Evolutionary conservation across 2,113 vertebrate genomes (phyloP).

Genomic region (Notothenia rossii): DNA sequence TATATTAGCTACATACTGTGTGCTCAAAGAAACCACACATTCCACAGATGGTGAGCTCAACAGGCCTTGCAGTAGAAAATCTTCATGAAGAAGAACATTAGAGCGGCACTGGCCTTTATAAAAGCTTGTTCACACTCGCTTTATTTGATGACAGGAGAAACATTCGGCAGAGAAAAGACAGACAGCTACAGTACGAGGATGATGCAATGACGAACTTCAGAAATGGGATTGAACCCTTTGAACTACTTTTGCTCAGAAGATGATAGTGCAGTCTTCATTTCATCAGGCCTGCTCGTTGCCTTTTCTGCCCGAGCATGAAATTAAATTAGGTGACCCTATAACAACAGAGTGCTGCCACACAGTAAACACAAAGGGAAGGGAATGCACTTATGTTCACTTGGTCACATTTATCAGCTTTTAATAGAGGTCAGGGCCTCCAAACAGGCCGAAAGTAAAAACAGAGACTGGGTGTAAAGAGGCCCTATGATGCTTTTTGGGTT

Average conservation of each 20-base stretch:
- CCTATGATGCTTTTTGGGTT: no score
- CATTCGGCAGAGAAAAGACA: neutral
- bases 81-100: slow-evolving; percentile 21
- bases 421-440: slow-evolving; percentile 56
- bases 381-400: slow-evolving; percentile 41
- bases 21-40: neutral
- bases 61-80: slow-evolving; percentile 5
- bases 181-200: slow-evolving; percentile 1
- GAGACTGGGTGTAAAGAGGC: no score
- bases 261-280: slow-evolving; percentile 57
- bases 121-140: slow-evolving; percentile 8
- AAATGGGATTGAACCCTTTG: slow-evolving; percentile 23
- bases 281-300: slow-evolving; percentile 5
- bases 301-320: slow-evolving; percentile 57
- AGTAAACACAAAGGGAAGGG: slow-evolving; percentile 55
- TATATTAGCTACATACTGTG: slow-evolving; percentile 1
- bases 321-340: slow-evolving; percentile 71
- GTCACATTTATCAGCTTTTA: slow-evolving; percentile 71
- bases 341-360: slow-evolving; percentile 58
- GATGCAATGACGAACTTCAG: neutral
- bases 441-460: slow-evolving; percentile 22
- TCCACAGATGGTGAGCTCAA: slow-evolving; percentile 42
- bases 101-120: slow-evolving; percentile 15
- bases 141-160: slow-evolving; percentile 16
- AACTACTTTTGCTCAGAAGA: slow-evolving; percentile 42